phyloP scores from a whole-genome alignment of 2,113 vertebrate genomes.

The Eurystomus gularis region DNA sequence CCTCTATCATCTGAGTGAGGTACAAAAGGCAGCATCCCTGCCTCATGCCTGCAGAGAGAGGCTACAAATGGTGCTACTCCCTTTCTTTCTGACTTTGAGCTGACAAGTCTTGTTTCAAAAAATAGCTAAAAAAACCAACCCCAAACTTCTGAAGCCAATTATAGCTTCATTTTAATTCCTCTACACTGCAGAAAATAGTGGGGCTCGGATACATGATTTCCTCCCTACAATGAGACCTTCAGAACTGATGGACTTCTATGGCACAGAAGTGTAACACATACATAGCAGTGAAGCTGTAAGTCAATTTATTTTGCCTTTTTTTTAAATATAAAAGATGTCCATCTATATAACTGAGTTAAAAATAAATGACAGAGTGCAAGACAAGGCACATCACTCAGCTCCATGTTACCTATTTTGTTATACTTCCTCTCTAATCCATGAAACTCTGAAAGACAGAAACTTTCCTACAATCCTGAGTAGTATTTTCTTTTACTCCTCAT shows the following conservation, averaged over 20 bases:
- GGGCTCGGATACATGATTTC: neutral
- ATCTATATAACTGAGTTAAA: neutral
- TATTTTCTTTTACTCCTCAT: neutral
- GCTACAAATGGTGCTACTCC: no score
- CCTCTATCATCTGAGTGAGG: neutral
- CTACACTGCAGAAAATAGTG: neutral
- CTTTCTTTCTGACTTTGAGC: neutral
- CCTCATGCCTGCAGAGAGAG: no score
- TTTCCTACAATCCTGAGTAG: neutral
- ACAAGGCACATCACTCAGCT: neutral
- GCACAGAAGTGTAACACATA: neutral
- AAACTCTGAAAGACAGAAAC: neutral
- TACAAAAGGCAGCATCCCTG: neutral
- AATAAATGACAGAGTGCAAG: neutral
- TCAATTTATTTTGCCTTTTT: neutral
- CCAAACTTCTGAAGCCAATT: neutral
- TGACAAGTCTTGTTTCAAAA: neutral
- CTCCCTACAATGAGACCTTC: neutral
- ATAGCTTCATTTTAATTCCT: neutral
- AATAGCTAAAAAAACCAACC: neutral
- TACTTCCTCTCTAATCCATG: neutral
- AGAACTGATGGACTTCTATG: neutral
- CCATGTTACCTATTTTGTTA: fast-evolving
- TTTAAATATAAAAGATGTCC: neutral
- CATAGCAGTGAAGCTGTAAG: neutral